Conservation (phyloP, 2,113 vertebrate species). For the Alectura lathami region DNA sequence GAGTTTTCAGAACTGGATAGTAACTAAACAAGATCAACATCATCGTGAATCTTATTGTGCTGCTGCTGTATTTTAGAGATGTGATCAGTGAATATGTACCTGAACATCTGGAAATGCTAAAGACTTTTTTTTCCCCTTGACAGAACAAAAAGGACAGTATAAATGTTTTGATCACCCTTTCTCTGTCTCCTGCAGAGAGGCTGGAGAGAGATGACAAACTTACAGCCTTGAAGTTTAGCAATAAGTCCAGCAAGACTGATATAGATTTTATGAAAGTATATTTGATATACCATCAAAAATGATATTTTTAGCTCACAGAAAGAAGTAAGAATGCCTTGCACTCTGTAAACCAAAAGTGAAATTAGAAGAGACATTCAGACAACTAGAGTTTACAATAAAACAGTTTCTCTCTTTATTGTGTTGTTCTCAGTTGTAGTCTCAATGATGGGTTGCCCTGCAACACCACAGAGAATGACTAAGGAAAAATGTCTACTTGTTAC, state of each 20-base stretch:
- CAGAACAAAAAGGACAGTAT: neutral
- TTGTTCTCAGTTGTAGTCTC: neutral
- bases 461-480: neutral
- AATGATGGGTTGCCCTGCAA: neutral
- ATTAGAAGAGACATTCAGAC: neutral
- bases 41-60: neutral
- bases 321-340: neutral
- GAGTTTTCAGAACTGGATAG: neutral
- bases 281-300: neutral
- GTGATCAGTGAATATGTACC: neutral
- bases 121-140: neutral
- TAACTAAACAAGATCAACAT: neutral
- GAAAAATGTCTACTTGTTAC: neutral
- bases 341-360: neutral
- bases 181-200: neutral
- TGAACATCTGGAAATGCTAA: neutral
- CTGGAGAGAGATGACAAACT: neutral
- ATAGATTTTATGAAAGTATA: neutral
- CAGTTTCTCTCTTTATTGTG: neutral
- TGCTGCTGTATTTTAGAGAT: neutral
- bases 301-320: neutral
- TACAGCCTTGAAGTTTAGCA: neutral
- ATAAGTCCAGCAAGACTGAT: neutral
- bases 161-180: neutral
- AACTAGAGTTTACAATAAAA: neutral